phyloP scores from a whole-genome alignment of 2,797 vertebrate genomes.

The Gadopsis bispinosus region DNA sequence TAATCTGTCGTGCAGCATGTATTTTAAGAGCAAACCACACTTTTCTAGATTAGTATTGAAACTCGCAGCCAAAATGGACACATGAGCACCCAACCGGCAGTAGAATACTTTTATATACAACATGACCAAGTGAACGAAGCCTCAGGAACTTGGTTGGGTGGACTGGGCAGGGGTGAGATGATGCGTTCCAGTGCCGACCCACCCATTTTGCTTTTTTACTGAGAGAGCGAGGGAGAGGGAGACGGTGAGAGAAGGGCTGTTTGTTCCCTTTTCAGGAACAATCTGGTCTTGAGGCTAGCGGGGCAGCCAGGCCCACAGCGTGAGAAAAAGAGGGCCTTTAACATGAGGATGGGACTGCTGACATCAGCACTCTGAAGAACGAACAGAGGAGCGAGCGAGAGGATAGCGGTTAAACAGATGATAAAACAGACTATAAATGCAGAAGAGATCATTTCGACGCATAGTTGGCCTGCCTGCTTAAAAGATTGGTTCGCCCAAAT shows the following conservation, averaged over 20 bases:
- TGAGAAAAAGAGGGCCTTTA: constrained; percentile 77
- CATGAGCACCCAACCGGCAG: neutral
- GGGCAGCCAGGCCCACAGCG: constrained; percentile 49
- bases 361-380: constrained; percentile 57
- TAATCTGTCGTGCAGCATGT: neutral
- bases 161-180: constrained; percentile 47
- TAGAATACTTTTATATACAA: constrained; percentile 1
- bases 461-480: neutral
- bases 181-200: constrained; percentile 58
- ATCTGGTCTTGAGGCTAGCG: constrained; percentile 55
- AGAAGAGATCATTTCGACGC: constrained; percentile 5
- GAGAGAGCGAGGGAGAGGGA: constrained; percentile 12
- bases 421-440: constrained; percentile 11
- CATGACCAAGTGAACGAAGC: constrained; percentile 5
- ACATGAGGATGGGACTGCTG: constrained; percentile 48
- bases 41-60: neutral
- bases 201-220: constrained; percentile 59
- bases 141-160: constrained; percentile 32
- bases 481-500: neutral
- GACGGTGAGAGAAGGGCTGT: constrained; percentile 52
- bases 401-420: constrained; percentile 18
- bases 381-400: constrained; percentile 8
- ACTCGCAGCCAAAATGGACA: neutral
- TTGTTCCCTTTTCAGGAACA: constrained; percentile 66
- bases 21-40: neutral